A percentile compares a stretch with the other conserved stretches of the same genome.
These are phyloP conservation scores for Gallinago jamesoni DNA, from an alignment of 2,113 vertebrate genomes.

Conservation along the genomic window DNA sequence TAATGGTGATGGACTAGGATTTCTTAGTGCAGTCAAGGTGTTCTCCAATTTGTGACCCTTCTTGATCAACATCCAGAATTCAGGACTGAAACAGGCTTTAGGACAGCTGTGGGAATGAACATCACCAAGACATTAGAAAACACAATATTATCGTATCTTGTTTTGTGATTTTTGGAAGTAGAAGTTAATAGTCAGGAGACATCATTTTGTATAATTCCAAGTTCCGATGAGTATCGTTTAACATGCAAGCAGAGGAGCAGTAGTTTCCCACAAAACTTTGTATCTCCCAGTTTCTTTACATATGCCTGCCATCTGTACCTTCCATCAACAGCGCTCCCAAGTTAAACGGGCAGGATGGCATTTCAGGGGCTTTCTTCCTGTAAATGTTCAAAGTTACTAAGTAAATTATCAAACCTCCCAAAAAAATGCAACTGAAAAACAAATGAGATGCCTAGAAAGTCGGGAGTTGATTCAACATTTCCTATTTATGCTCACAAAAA, in stretches of 20 bases:
- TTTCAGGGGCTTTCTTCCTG: constrained; percentile 32
- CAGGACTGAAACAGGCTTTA: neutral
- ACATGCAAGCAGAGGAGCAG: neutral
- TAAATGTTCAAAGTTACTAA: neutral
- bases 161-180: neutral
- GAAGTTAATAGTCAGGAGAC: neutral
- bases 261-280: neutral
- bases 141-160: neutral
- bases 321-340: neutral
- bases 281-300: neutral
- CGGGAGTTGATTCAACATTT: constrained; percentile 54
- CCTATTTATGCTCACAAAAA: constrained; percentile 60
- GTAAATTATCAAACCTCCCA: neutral
- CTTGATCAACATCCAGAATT: neutral
- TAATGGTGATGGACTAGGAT: neutral
- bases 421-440: neutral
- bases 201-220: neutral
- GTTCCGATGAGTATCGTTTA: neutral
- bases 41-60: neutral
- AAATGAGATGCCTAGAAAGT: constrained; percentile 46
- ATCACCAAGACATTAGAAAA: neutral
- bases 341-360: neutral
- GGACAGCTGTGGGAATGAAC: neutral
- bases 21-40: neutral
- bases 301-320: neutral